Conservation (phyloP, 64 coral and sea anemone species). For the Actinia equina region DNA sequence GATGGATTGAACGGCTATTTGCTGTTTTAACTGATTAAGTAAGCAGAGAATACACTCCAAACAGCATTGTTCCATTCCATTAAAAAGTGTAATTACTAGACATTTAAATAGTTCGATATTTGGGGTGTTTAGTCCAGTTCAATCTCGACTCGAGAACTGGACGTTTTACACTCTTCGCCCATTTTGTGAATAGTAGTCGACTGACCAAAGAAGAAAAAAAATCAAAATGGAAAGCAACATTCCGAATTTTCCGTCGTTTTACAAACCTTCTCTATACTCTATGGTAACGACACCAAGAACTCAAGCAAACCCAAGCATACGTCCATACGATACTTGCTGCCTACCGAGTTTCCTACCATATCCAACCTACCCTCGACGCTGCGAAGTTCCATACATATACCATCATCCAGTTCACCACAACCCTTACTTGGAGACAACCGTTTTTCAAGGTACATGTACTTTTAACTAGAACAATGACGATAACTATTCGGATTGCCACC, state of each 20-base stretch:
- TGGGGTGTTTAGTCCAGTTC: background rate
- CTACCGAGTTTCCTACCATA: conserved; percentile 64
- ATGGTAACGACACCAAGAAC: conserved; percentile 49
- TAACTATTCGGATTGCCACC: too few species aligned
- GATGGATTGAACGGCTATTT: conserved; percentile 95
- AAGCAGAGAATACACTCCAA: conserved; percentile 96
- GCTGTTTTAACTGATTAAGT: conserved; percentile 81
- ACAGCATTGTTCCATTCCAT: conserved; percentile 97
- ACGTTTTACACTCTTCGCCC: conserved; percentile 27
- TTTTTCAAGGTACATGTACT: conserved; percentile 75
- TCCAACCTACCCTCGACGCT: conserved; percentile 53
- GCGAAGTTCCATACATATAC: conserved; percentile 71
- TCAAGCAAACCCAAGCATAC: conserved; percentile 18
- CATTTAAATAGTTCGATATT: conserved; percentile 69
- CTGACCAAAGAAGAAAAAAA: background rate
- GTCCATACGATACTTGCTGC: conserved; percentile 64
- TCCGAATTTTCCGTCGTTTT: conserved; percentile 56
- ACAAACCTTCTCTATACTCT: conserved; percentile 61
- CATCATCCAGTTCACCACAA: conserved; percentile 43
- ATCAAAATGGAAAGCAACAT: conserved; percentile 59
- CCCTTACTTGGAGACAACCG: conserved; percentile 28
- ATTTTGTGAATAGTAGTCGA: background rate
- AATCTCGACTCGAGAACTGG: conserved; percentile 3
- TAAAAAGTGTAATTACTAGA: conserved; percentile 60
- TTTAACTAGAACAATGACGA: too few species aligned